Base-by-base conservation (phyloP, 2,888 invertebrate genomes). In the Mythimna ferrago region DNA sequence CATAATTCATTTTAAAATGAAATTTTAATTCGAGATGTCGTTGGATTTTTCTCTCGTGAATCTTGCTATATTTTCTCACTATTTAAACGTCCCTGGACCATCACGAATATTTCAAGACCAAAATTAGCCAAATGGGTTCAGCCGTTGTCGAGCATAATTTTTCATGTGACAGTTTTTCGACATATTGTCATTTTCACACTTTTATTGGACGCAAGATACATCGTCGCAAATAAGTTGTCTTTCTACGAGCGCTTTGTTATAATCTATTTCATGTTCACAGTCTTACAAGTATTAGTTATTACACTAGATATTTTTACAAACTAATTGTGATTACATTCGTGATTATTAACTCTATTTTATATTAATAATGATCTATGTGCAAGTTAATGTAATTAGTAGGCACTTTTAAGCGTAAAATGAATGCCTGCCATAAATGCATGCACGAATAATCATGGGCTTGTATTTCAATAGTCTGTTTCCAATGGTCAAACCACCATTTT, bases 321-420 rank as follows among this genome's bases (percentile, higher is more conserved):
- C 65, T 78, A 78, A 57, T 78, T 78, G 78, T 78, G 78, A 78
- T 78, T 78, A 72, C 62, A 62, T 26, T n/a, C n/a, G 54, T 63
- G 63, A 5, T 63, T 53, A 72, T 16, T 76, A 76, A 6, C 0
- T 32, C 48, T 76, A 70, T 51, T 60, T 56, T n/a, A 54, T 16
- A 64, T 58, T 10, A 58, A 35, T 61, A 11, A 58, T 58, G 11
- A 64, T 16, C 19, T 65, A 54, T 48, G 70, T 61, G 48, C 6
- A 21, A 70, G 19, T 60, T 53, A 76, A 26, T 63, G 26, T 76
- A 48, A 80, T 11, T 75, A 62, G 32, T 66, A 76, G 67, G 62
- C 71, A 76, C 76, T 76, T 71, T 69, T 70, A 80, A 69, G 76
- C 62, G 66, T 69, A 80, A 69, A 60, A 51, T 56, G 62, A 63